Conservation (phyloP, 2,888 invertebrate genomes). For the Muschampia plurimacula region DNA sequence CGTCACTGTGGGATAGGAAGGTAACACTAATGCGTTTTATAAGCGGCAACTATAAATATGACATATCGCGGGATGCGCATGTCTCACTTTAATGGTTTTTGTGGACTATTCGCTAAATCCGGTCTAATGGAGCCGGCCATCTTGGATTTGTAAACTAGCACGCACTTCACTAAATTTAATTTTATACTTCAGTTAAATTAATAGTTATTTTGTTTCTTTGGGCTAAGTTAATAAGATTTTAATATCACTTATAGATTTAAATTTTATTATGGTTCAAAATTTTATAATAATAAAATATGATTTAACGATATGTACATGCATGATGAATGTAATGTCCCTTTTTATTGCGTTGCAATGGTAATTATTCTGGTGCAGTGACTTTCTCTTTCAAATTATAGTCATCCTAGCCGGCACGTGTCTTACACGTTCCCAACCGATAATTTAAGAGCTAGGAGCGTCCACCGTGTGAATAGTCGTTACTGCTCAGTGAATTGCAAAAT, state of each 20-base stretch:
- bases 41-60: slow-evolving; percentile 71
- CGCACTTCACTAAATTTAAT: slow-evolving; percentile 8
- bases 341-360: slow-evolving; percentile 8
- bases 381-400: slow-evolving; percentile 29
- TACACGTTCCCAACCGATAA: slow-evolving; percentile 19
- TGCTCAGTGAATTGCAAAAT: slow-evolving; percentile 62
- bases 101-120: slow-evolving; percentile 34
- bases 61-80: slow-evolving; percentile 61
- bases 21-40: slow-evolving; percentile 75
- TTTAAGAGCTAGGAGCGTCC: slow-evolving; percentile 19
- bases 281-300: not conserved
- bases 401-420: slow-evolving; percentile 41
- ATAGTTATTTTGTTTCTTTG: slow-evolving; percentile 4
- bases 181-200: slow-evolving; percentile 4
- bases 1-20: slow-evolving; percentile 61
- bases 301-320: slow-evolving; percentile 11
- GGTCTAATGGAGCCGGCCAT: slow-evolving; percentile 26
- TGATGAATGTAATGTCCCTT: slow-evolving; percentile 14
- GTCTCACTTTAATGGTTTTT: slow-evolving; percentile 31
- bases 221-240: not conserved
- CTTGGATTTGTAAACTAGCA: slow-evolving; percentile 19
- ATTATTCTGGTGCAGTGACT: slow-evolving; percentile 21
- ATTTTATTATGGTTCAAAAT: slow-evolving; percentile 5
- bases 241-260: not conserved
- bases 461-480: slow-evolving; percentile 19